These are phyloP conservation scores for Trichechus manatus DNA, from an alignment of 2,113 vertebrate genomes.

Conservation along the genomic window DNA sequence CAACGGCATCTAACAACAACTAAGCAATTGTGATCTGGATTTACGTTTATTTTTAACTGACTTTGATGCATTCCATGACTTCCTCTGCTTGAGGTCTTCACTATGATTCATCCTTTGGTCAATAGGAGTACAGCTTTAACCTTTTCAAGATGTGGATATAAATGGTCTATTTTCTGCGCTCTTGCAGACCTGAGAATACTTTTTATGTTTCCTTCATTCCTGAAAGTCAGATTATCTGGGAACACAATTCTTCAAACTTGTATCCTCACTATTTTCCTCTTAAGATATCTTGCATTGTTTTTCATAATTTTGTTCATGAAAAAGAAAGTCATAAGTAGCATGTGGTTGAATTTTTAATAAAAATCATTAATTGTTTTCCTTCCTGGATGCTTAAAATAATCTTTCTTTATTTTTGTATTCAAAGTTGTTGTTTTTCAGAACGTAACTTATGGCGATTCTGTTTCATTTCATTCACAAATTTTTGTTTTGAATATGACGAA, in stretches of 20 bases:
- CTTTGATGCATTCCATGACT: not conserved
- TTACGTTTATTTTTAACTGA: not conserved
- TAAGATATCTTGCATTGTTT: conserved; percentile 31
- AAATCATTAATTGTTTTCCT: conserved; percentile 49
- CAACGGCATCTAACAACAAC: too few relatives aligned
- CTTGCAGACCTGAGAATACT: not conserved
- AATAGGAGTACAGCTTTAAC: not conserved
- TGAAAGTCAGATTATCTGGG: not conserved
- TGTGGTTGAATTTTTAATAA: conserved; percentile 40
- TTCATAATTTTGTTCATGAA: conserved; percentile 60
- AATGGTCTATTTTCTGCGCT: not conserved
- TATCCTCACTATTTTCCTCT: not conserved
- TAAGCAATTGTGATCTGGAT: not conserved
- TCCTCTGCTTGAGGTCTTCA: not conserved
- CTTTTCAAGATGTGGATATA: not conserved
- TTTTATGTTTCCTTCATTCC: conserved; percentile 27
- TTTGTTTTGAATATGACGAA: conserved; percentile 45
- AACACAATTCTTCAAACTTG: conserved; percentile 50
- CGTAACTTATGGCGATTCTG: not conserved
- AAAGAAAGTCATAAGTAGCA: conserved; percentile 54
- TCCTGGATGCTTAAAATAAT: conserved; percentile 51
- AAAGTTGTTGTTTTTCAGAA: not conserved
- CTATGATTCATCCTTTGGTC: not conserved
- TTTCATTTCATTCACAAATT: not conserved
- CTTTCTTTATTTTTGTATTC: conserved; percentile 46